Conservation (phyloP, 1,140 invertebrate genomes). For the Melitaea cinxia region DNA sequence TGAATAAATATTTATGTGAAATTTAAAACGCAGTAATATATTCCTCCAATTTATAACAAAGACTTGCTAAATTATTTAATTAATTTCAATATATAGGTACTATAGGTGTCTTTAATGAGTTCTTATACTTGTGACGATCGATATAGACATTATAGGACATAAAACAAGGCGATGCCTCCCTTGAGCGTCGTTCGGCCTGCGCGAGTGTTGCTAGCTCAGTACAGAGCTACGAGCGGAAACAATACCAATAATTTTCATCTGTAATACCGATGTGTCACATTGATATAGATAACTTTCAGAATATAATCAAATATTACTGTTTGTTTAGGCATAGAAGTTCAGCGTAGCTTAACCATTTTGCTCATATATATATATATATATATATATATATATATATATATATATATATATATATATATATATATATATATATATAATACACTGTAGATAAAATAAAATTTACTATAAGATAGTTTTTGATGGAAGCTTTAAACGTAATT, state of each 20-base stretch:
- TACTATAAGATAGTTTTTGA: no score
- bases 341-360: no score
- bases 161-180: constrained; percentile 54
- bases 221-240: not conserved
- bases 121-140: constrained; percentile 16
- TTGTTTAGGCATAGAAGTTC: no score
- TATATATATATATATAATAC: no score
- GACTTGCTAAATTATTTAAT: constrained; percentile 2
- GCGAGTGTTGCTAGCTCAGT: not conserved
- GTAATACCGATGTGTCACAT: not conserved
- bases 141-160: constrained; percentile 32
- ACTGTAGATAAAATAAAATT: no score
- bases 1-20: not conserved
- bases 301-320: no score
- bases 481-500: no score
- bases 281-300: not conserved
- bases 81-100: no score
- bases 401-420: no score
- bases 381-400: no score
- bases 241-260: not conserved
- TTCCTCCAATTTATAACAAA: not conserved
- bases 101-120: constrained; percentile 1
- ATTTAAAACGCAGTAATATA: not conserved
- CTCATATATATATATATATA: no score
- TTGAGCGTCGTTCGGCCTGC: constrained; percentile 40